These are phyloP conservation scores for Solea senegalensis DNA, from an alignment of 2,113 vertebrate genomes.

Conservation along the genomic window DNA sequence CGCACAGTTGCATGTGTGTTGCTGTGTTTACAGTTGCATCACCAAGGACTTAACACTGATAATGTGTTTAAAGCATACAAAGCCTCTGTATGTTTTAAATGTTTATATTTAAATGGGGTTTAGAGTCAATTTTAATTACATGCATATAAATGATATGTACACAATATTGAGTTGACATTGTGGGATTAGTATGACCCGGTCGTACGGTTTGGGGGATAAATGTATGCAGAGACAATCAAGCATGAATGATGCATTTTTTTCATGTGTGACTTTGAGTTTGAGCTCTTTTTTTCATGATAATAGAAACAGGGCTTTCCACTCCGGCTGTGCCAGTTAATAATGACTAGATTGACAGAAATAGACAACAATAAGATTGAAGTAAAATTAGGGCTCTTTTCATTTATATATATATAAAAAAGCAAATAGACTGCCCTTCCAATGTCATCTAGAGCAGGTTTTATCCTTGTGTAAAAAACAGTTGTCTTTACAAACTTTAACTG, in stretches of 20 bases:
- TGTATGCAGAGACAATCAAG: slow-evolving; percentile 22
- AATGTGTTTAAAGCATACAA: background rate
- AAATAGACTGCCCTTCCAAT: background rate
- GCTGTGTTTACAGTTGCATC: background rate
- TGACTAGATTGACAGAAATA: background rate
- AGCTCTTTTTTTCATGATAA: slow-evolving; percentile 1
- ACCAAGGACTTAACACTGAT: background rate
- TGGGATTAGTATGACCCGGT: slow-evolving; percentile 2
- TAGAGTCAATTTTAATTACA: slow-evolving; percentile 18
- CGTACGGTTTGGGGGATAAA: slow-evolving; percentile 13
- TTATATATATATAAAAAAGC: background rate
- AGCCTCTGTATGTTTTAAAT: background rate
- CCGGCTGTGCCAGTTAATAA: background rate
- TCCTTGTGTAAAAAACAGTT: background rate
- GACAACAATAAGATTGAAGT: background rate
- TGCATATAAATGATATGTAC: slow-evolving; percentile 15
- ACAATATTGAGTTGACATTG: slow-evolving; percentile 17
- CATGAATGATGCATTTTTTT: slow-evolving; percentile 23
- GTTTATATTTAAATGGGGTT: slow-evolving; percentile 3
- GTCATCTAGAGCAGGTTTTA: background rate
- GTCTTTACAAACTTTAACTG: too few species aligned
- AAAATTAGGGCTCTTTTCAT: background rate
- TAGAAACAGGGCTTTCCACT: background rate
- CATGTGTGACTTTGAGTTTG: slow-evolving; percentile 20
- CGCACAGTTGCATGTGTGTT: slow-evolving; percentile 6